Evolutionary conservation across 2,113 vertebrate genomes (phyloP).

Genomic region (Chlorodrepanis virens): DNA sequence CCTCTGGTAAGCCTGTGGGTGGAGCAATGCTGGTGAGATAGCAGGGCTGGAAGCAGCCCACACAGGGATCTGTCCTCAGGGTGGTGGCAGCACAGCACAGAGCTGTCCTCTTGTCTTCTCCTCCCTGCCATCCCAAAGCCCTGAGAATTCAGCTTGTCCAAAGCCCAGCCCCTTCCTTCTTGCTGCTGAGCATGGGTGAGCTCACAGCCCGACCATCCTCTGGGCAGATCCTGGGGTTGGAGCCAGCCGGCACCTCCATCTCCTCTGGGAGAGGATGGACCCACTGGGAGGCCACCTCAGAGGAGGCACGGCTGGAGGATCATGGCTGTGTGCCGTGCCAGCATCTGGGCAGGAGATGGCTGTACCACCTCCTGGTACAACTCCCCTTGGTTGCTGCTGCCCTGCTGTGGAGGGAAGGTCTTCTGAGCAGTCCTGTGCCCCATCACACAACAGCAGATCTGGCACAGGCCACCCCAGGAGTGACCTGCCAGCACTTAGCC

Average conservation of each 20-base stretch:
- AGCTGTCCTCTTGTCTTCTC: not conserved
- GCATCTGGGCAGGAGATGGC: not conserved
- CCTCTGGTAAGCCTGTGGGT: accelerated
- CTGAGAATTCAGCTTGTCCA: not conserved
- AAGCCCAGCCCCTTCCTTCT: not conserved
- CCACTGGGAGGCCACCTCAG: accelerated
- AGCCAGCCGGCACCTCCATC: accelerated
- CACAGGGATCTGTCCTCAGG: not conserved
- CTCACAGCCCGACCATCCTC: not conserved
- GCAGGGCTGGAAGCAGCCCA: not conserved
- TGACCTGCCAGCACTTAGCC: not conserved
- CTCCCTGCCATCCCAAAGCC: not conserved
- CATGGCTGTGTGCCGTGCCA: not conserved
- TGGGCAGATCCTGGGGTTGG: not conserved
- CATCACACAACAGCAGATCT: not conserved
- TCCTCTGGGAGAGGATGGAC: not conserved
- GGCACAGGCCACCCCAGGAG: not conserved
- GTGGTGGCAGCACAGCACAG: not conserved
- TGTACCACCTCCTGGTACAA: not conserved
- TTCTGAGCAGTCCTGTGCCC: not conserved
- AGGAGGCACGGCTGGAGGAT: not conserved
- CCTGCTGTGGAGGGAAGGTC: accelerated
- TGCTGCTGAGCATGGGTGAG: not conserved
- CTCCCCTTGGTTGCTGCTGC: not conserved
- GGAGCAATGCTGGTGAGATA: not conserved